phyloP scores from a whole-genome alignment of 2,888 invertebrate genomes.

The Heliconius aoede region DNA sequence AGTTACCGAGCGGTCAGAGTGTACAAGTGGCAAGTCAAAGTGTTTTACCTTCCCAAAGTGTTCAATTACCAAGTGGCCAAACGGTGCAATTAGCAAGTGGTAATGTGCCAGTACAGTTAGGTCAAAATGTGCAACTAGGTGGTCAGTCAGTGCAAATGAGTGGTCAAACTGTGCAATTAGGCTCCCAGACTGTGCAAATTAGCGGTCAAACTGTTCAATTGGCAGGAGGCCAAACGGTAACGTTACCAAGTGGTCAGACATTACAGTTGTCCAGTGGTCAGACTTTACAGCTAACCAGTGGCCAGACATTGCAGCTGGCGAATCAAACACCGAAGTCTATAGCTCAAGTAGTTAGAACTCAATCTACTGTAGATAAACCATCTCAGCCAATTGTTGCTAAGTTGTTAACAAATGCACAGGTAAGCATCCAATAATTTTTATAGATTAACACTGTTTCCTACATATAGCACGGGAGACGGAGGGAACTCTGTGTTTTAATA shows the following conservation, averaged over 20 bases:
- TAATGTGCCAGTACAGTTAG: conserved; percentile 58
- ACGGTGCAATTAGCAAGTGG: conserved; percentile 60
- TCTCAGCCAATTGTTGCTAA: conserved; percentile 87
- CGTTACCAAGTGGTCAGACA: conserved; percentile 59
- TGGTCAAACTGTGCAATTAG: conserved; percentile 75
- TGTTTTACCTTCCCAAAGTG: conserved; percentile 68
- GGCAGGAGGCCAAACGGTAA: conserved; percentile 60
- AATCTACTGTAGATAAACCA: conserved; percentile 66
- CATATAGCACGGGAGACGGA: not conserved
- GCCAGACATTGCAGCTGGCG: conserved; percentile 70
- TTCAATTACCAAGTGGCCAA: conserved; percentile 61
- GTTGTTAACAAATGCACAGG: conserved; percentile 88
- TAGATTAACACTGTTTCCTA: not conserved
- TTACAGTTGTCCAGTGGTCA: conserved; percentile 59
- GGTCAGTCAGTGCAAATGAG: conserved; percentile 61
- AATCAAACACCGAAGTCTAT: conserved; percentile 65
- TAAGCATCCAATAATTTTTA: conserved; percentile 51
- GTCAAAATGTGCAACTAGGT: conserved; percentile 59
- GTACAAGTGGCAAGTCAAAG: conserved; percentile 63
- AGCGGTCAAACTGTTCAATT: conserved; percentile 69
- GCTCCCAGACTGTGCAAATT: conserved; percentile 73
- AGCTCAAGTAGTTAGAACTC: conserved; percentile 71
- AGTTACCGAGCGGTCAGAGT: conserved; percentile 73
- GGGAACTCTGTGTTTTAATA: too few species aligned
- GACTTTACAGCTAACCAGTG: conserved; percentile 59